phyloP scores from a whole-genome alignment of 2,888 invertebrate species.

The Patella pellucida region DNA sequence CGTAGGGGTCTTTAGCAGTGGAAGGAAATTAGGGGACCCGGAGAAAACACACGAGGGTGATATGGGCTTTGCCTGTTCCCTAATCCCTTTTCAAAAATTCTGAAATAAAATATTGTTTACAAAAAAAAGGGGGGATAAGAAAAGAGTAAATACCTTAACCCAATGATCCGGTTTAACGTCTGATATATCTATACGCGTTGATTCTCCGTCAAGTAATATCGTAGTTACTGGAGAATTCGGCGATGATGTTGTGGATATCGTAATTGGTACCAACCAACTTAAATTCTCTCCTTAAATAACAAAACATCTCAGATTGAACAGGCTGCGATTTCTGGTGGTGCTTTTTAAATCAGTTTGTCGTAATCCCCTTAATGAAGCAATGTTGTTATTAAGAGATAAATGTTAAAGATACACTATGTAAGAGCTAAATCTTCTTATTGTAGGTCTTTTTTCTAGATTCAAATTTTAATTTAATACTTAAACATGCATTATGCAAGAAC shows the following conservation, averaged over 20 bases:
- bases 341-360: not conserved
- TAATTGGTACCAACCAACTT: conserved; percentile 91
- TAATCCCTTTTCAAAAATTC: no score
- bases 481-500: not conserved
- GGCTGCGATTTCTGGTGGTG: no score
- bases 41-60: no score
- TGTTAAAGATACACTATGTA: not conserved
- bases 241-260: conserved; percentile 82
- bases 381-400: no score
- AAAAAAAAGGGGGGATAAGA: no score
- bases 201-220: conserved; percentile 76
- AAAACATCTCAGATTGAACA: not conserved
- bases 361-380: no score
- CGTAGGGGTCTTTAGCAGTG: no score
- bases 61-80: no score
- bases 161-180: conserved; percentile 82
- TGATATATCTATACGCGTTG: conserved; percentile 79
- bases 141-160: conserved; percentile 78
- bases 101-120: no score
- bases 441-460: no score
- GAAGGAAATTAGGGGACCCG: no score
- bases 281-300: conserved; percentile 73
- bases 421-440: not conserved
- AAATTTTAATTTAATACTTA: no score
- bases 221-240: conserved; percentile 76